Evolutionary conservation across 1,140 invertebrate species (phyloP), one percentile per base, ranked within the genome.

Genomic region (Streblospio benedicti): DNA sequence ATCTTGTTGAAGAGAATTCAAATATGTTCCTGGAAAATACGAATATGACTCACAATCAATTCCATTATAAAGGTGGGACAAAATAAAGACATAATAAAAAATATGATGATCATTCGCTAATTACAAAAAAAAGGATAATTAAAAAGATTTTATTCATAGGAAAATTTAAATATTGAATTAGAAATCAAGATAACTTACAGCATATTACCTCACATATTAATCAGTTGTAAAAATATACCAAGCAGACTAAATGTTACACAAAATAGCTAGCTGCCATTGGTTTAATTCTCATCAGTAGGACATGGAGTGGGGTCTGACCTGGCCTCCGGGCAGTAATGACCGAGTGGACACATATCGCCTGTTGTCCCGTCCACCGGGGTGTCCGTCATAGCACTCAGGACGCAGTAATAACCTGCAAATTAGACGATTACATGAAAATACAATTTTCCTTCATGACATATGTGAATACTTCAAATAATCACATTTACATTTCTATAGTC

Each of bases 241-340:
- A n/a, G n/a, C n/a, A n/a, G n/a, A n/a, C n/a, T n/a, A n/a, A n/a
- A n/a, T n/a, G n/a, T n/a, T n/a, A n/a, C n/a, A n/a, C n/a, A n/a
- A n/a, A n/a, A n/a, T n/a, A n/a, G n/a, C n/a, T n/a, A n/a, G n/a
- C n/a, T n/a, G n/a, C n/a, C n/a, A n/a, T n/a, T 69, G 18, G 64
- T 58, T 38, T 61, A n/a, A n/a, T n/a, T n/a, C n/a, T n/a, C n/a
- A n/a, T 70, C 71, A 9, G 38, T 67, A 0, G 71, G 71, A 49
- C 73, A 75, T 0, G 71, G 64, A 6, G 47, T 66, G 9, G 65
- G 63, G 5, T 57, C 50, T 16, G 44, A 45, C 28, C 65, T 73
- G n/a, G 67, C 67, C 35, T 45, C 52, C 12, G 72, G 73, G 59
- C 73, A 75, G 51, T 74, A 75, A 61, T 72, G 55, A 49, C 73